These are phyloP conservation scores for Kryptolebias marmoratus DNA, from an alignment of 2,113 vertebrate genomes.

Conservation along the genomic window DNA sequence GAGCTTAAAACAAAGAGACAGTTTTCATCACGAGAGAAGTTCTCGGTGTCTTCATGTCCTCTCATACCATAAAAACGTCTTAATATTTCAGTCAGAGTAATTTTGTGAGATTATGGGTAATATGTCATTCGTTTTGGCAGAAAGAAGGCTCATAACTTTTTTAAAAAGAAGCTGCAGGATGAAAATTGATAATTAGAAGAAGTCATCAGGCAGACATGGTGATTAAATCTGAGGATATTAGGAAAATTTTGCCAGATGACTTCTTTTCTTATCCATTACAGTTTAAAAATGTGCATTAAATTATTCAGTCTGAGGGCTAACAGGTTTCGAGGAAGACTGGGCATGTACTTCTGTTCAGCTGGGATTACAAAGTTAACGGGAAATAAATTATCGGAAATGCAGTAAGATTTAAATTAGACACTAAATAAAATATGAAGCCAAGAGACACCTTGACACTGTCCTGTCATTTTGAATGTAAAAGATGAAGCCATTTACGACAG, in stretches of 20 bases:
- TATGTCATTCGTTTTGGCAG: conserved; percentile 10
- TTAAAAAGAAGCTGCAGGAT: conserved; percentile 14
- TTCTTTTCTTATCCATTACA: conserved; percentile 32
- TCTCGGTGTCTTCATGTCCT: not conserved
- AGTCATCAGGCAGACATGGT: conserved; percentile 46
- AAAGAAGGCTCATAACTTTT: conserved; percentile 7
- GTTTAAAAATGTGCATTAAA: conserved; percentile 59
- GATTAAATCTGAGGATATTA: conserved; percentile 68
- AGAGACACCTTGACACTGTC: conserved; percentile 53
- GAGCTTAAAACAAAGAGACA: conserved; percentile 5
- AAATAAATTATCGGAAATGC: conserved; percentile 65
- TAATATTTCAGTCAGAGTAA: conserved; percentile 37
- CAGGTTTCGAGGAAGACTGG: conserved; percentile 43
- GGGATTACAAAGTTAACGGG: conserved; percentile 51
- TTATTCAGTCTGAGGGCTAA: conserved; percentile 59
- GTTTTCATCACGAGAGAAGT: not conserved
- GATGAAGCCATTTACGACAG: conserved; percentile 27
- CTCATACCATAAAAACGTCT: not conserved
- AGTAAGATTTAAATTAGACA: conserved; percentile 67
- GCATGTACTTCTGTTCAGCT: conserved; percentile 48
- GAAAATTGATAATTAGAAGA: conserved; percentile 51
- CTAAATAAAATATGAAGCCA: conserved; percentile 70
- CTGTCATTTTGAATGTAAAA: conserved; percentile 40
- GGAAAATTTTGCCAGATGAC: conserved; percentile 45
- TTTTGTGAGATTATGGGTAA: conserved; percentile 30